Base-by-base conservation (phyloP, 2,113 vertebrate species). In the Accipiter virgatus region DNA sequence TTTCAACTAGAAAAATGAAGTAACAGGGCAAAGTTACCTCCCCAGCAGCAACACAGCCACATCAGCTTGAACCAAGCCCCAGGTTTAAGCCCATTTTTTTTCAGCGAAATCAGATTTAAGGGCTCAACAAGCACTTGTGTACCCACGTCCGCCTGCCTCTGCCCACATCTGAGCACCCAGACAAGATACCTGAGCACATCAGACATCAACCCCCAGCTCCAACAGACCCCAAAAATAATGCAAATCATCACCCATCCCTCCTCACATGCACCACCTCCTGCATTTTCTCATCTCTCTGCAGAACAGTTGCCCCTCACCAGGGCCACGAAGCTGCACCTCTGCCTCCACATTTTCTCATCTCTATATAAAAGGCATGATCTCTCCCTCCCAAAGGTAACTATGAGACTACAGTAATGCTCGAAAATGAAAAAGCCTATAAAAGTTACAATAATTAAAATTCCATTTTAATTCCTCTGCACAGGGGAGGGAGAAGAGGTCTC, bases 361-460 rank as follows among this genome's bases (percentile, higher is more conserved):
- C 71, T 43, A 0, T 20, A 12, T 6, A 23, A 59, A 59, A 66
- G 17, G 34, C 43, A 72, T 6, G 1, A 11, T 34, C 53, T 45
- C 58, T 65, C 8, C 26, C n/a, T 85, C 72, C 27, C 73, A 29
- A 62, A 85, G 53, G 86, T 15, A 80, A 27, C 62, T 36, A 3
- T 4, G 26, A 72, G 40, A 29, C 47, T 75, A 36, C 16, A 32
- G 79, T 7, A 80, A 82, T 2, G 32, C 63, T 63, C 2, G 0
- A 68, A 82, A 93, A 90, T 13, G 3, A 56, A 93, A 87, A 89
- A 62, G 14, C 50, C 74, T 40, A 10, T 81, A 25, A 78, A 82
- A 83, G 71, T 59, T 34, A 45, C 25, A 91, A 81, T 70, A 90
- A 95, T 95, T 93, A 88, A 81, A 67, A 88, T 87, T 68, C 87